Base-by-base conservation (phyloP, 2,113 vertebrate genomes). In the Psettodes erumei region DNA sequence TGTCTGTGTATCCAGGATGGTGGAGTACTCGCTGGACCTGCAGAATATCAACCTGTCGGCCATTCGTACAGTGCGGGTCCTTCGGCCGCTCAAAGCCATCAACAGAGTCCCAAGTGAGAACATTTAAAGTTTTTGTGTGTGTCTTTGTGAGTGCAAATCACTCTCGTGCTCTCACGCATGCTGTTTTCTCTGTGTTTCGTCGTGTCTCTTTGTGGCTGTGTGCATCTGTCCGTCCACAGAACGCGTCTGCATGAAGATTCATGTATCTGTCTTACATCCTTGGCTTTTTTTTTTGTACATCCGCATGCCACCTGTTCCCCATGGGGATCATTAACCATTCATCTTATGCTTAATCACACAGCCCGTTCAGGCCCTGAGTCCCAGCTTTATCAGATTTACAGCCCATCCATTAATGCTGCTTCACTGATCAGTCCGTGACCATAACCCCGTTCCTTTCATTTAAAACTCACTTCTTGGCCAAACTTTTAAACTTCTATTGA, bases 41-140 rank as follows among this genome's bases (percentile, higher is more conserved):
- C 97, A 99, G 89, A 99, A 99, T 81, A 98, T 99, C 93, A 99
- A 98, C 89, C 93, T 99, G 85, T 99, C 98, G 0, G 98, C 98
- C 82, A 99, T 99, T 82, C 96, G 98, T 73, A 99, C 98, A 0
- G 97, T 99, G 67, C 95, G 97, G 0, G 98, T 99, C 69, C 95
- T 99, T 67, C 94, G 98, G 75, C 98, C 98, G 4, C 95, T 99
- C 85, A 99, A 98, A 96, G 98, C 98, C 87, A 99, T 99, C 95
- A 99, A 99, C 92, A 95, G 98, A 63, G 98, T 99, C 74, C 97
- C 98, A 75, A 99, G 97, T 98, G 91, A 97, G 97, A 96, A 47
- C 16, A 47, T 42, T 47, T 77, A 3, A 19, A 40, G 12, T 28
- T 27, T 75, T 19, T 50, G 1, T 67, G 12, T 72, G 58, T 68